These are phyloP conservation scores for Notodonta ziczac DNA, from an alignment of 2,888 invertebrate species.

Conservation along the genomic window DNA sequence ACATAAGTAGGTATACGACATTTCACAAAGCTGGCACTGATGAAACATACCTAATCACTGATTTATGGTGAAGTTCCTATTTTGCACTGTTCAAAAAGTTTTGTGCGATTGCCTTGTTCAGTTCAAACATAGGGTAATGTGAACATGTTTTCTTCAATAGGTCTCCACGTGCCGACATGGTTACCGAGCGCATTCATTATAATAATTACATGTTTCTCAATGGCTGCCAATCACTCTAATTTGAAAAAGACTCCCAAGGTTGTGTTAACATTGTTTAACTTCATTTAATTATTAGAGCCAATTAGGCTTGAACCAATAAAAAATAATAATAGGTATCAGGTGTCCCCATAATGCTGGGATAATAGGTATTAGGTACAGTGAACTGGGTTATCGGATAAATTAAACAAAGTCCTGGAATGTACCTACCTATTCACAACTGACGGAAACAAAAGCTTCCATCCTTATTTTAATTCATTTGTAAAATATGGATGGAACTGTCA, in stretches of 20 bases:
- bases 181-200: neutral
- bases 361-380: too few species aligned
- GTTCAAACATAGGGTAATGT: neutral
- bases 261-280: constrained; percentile 4
- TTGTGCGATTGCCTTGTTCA: too few species aligned
- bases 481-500: too few species aligned
- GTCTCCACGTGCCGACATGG: neutral
- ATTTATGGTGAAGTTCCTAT: too few species aligned
- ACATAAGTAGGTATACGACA: too few species aligned
- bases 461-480: too few species aligned
- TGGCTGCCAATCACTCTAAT: constrained; percentile 25
- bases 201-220: constrained; percentile 11
- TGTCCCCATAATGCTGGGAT: constrained; percentile 12
- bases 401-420: neutral
- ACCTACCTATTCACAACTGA: too few species aligned
- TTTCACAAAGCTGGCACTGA: too few species aligned
- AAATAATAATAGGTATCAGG: constrained; percentile 14
- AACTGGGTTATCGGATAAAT: constrained; percentile 31
- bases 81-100: too few species aligned
- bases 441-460: too few species aligned
- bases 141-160: neutral
- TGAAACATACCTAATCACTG: too few species aligned
- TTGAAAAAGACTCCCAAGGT: constrained; percentile 25
- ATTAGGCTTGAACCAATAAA: constrained; percentile 19
- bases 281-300: constrained; percentile 20